Evolutionary conservation across 1,140 invertebrate genomes (phyloP).

Genomic region (Drosophila auraria): DNA sequence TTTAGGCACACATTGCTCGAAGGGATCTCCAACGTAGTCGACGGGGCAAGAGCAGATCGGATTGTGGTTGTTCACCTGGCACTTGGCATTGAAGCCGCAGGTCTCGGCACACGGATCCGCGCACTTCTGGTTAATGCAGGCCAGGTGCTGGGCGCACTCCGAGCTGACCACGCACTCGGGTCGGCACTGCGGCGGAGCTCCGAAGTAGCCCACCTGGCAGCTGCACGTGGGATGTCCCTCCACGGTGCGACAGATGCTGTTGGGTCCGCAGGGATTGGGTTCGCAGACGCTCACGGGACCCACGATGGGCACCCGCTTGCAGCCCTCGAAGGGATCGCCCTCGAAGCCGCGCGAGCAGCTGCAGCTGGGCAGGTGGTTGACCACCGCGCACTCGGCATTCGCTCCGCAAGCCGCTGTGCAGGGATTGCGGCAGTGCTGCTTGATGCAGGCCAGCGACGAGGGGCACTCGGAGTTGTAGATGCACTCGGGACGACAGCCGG

Average conservation of each 20-base stretch:
- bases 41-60: slow-evolving; percentile 93
- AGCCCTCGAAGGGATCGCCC: slow-evolving; percentile 93
- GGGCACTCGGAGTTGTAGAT: slow-evolving; percentile 92
- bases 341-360: slow-evolving; percentile 90
- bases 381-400: slow-evolving; percentile 91
- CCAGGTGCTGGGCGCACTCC: slow-evolving; percentile 90
- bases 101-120: slow-evolving; percentile 92
- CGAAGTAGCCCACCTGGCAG: slow-evolving; percentile 91
- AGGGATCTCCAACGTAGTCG: slow-evolving; percentile 92
- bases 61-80: slow-evolving; percentile 93
- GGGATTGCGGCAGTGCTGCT: slow-evolving; percentile 93
- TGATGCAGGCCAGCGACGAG: slow-evolving; percentile 92
- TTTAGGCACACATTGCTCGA: slow-evolving; percentile 90
- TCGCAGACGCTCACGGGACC: slow-evolving; percentile 89
- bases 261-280: slow-evolving; percentile 92
- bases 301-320: slow-evolving; percentile 86
- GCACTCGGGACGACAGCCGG: slow-evolving; percentile 92
- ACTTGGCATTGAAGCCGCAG: slow-evolving; percentile 92
- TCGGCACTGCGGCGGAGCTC: slow-evolving; percentile 91
- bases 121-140: slow-evolving; percentile 93
- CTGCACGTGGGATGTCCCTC: slow-evolving; percentile 91
- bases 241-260: slow-evolving; percentile 90
- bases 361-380: slow-evolving; percentile 93
- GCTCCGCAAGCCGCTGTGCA: slow-evolving; percentile 93
- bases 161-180: slow-evolving; percentile 93